Base-by-base conservation (phyloP, 2,888 invertebrate species). In the Thymelicus lineola region DNA sequence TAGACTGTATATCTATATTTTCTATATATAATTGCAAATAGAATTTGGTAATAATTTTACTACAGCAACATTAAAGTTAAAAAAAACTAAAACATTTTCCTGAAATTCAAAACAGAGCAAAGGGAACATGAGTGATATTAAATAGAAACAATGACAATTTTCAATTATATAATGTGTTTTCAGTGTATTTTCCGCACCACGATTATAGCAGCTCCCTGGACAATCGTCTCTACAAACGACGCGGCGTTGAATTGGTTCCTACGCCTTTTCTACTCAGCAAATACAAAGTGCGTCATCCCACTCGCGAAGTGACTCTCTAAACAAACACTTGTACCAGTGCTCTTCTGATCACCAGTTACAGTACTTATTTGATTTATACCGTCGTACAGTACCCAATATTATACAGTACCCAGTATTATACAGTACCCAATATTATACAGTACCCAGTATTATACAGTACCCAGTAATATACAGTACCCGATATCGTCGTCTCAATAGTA, bases 211-310 rank as follows among this genome's bases (percentile, higher is more conserved):
- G 80, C 65, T 88, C 91, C 10, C 75, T 90, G 50, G 81, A 78
- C 73, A 85, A 86, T 42, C 83, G 82, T 57, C 79, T 86, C 70
- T 79, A 78, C 53, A 79, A 77, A 71, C 83, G 85, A 61, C 87
- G 87, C 76, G 86, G 86, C 73, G 80, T 87, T 77, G 90, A 92
- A 71, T 79, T 93, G 78, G 93, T 94, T 82, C 94, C 94, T 82
- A 94, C 94, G 72, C 94, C 94, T 73, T 94, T 94, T 82, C 82
- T 93, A 77, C 87, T 94, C 70, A 93, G 94, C 85, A 93, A 93
- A 82, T 94, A 93, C 79, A 89, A 82, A 62, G 84, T 85, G 55
- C 77, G 74, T 20, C 80, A 86, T 73, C 79, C 80, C 50, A 86
- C 79, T 73, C 85, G 89, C 73, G 92, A 93, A 75, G 81, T 93